Base-by-base conservation (phyloP, 2,888 invertebrate species). In the Apodemia duryi region DNA sequence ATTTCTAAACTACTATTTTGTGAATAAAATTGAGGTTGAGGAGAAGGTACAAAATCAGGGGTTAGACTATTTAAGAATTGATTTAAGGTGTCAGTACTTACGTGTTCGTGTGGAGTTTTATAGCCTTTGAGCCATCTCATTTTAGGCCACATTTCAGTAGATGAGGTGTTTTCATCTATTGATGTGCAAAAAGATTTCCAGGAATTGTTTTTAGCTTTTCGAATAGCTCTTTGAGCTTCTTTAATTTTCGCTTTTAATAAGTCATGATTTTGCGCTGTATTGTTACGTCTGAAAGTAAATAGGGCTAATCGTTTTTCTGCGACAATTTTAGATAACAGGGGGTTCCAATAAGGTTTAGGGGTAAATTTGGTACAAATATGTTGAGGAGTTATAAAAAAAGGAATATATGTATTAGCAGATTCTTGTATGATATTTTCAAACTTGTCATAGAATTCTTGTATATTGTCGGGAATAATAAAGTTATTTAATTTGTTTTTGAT, bases 91-190 rank as follows among this genome's bases (percentile, higher is more conserved):
- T 67, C 67, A 61, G 67, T 64, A 6, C 67, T 57, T 10, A 69
- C 21, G 3, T 21, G 28, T 11, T 6, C 10, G 0, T 13, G 5
- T 11, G 66, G 21, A 2, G 6, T 32, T 51, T 21, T 64, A 54
- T 13, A 57, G 2, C 68, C 68, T 38, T 71, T 72, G 1, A 69
- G n/a, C 70, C 69, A 72, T 62, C 61, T 66, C 70, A 73, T 71
- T 65, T 66, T 67, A 9, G 29, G 57, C 73, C 71, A 71, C 65
- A 73, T 64, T 21, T 70, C 61, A 1, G 64, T 63, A 3, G 67
- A 3, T 10, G 69, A 66, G 10, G 65, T 65, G 11, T 62, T 62
- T 46, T 57, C 38, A 51, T 68, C 64, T 5, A 73, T 57, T 4
- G 49, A 57, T 29, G 63, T 21, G 63, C 70, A 73, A 60, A 70